Evolutionary conservation across 2,797 vertebrate genomes (phyloP).

Genomic region (Epinephelus awoara): DNA sequence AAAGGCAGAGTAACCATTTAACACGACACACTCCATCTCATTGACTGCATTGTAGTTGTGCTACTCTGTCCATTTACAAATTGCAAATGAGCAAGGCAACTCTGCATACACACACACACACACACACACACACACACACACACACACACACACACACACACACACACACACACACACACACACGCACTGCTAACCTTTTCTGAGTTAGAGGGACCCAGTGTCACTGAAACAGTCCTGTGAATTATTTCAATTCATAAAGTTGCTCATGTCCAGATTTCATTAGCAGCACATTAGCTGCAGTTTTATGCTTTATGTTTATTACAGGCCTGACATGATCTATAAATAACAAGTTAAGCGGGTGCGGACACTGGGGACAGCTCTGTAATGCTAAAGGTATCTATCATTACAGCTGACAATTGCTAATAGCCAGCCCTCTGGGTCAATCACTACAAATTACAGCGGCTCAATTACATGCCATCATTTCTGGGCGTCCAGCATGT

Average conservation of each 20-base stretch:
- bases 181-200: constrained; percentile 45
- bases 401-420: constrained; percentile 97
- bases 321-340: constrained; percentile 97
- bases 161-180: constrained; percentile 32
- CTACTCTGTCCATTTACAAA: constrained; percentile 17
- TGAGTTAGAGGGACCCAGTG: constrained; percentile 92
- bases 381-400: constrained; percentile 96
- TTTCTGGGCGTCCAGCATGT: constrained; percentile 58
- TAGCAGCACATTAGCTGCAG: constrained; percentile 97
- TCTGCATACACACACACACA: constrained; percentile 1
- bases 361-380: constrained; percentile 89
- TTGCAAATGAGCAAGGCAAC: constrained; percentile 46
- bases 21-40: not conserved
- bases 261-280: constrained; percentile 99
- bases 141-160: constrained; percentile 10
- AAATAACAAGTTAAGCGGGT: constrained; percentile 97
- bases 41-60: constrained; percentile 19
- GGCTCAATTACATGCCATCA: constrained; percentile 94
- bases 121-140: constrained; percentile 25
- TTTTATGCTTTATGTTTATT: constrained; percentile 97
- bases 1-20: constrained; percentile 28
- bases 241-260: constrained; percentile 99
- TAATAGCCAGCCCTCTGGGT: constrained; percentile 93
- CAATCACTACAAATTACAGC: constrained; percentile 96
- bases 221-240: constrained; percentile 92